These are phyloP conservation scores for Micronycteris hirsuta DNA, from an alignment of 2,113 vertebrate species.

Conservation along the genomic window DNA sequence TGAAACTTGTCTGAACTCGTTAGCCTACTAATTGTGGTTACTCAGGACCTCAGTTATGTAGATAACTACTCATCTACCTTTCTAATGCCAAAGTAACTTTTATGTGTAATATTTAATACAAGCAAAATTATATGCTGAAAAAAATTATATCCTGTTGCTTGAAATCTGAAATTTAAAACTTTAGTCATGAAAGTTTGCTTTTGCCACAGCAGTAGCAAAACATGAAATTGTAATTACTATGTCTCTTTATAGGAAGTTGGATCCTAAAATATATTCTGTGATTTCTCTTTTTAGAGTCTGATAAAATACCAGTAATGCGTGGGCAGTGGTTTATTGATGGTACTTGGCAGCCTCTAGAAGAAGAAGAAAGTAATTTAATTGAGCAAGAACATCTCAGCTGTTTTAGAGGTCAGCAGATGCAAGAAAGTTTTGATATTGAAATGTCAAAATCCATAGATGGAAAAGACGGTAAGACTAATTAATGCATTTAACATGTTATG, in stretches of 20 bases:
- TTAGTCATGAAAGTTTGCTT: conserved; percentile 5
- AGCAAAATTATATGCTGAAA: not conserved
- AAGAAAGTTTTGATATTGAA: conserved; percentile 93
- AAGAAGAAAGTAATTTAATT: conserved; percentile 96
- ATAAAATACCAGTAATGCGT: conserved; percentile 96
- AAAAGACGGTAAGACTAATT: conserved; percentile 92
- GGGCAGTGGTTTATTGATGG: conserved; percentile 99
- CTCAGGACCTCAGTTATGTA: not conserved
- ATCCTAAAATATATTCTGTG: not conserved
- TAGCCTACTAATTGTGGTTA: not conserved
- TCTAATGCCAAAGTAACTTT: not conserved
- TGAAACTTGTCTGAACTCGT: not conserved
- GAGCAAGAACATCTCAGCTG: conserved; percentile 92
- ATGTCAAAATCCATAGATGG: conserved; percentile 91
- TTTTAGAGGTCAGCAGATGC: conserved; percentile 93
- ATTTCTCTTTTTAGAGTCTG: conserved; percentile 85
- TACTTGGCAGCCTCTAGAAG: conserved; percentile 95
- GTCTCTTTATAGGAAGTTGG: not conserved
- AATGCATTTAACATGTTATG: conserved; percentile 3
- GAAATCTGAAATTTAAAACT: conserved; percentile 7
- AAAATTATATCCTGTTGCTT: not conserved
- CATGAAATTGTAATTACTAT: not conserved
- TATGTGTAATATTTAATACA: not conserved
- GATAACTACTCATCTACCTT: not conserved
- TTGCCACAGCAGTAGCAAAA: not conserved